Evolutionary conservation across 2,113 vertebrate species (phyloP).

Genomic region (Sisor rabdophorus): DNA sequence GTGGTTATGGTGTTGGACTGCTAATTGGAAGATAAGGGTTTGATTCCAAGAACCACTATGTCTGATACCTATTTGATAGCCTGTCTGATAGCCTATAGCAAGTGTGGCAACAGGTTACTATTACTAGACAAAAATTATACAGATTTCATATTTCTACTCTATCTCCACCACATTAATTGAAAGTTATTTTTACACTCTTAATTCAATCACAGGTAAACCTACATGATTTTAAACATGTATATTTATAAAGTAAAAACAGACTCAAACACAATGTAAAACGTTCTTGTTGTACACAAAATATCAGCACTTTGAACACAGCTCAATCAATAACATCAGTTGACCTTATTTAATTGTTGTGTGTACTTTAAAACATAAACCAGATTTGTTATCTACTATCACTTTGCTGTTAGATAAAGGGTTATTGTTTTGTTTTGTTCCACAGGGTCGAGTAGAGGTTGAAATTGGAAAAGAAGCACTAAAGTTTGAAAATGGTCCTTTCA

Average conservation of each 20-base stretch:
- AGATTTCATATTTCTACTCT: background rate
- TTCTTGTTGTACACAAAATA: background rate
- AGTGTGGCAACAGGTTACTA: no score
- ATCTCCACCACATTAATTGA: background rate
- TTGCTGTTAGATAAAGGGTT: background rate
- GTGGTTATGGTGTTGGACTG: no score
- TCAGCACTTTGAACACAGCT: background rate
- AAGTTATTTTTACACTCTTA: background rate
- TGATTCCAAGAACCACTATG: no score
- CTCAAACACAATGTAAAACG: no score
- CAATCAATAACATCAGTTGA: background rate
- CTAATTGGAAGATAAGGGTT: no score
- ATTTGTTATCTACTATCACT: background rate
- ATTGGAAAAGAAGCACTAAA: slow-evolving; percentile 90
- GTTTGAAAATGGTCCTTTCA: slow-evolving; percentile 95
- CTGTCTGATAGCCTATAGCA: no score
- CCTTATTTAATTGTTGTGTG: background rate
- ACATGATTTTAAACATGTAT: background rate
- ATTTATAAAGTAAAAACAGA: no score
- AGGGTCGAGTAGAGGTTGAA: slow-evolving; percentile 96
- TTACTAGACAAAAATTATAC: no score
- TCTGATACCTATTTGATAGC: no score
- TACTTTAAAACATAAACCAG: background rate
- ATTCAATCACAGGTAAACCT: background rate
- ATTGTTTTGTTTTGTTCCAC: slow-evolving; percentile 11